A percentile compares a stretch with the other conserved stretches of the same genome.
These are phyloP conservation scores for Terrapene triunguis DNA, from an alignment of 2,113 vertebrate genomes.

Conservation along the genomic window DNA sequence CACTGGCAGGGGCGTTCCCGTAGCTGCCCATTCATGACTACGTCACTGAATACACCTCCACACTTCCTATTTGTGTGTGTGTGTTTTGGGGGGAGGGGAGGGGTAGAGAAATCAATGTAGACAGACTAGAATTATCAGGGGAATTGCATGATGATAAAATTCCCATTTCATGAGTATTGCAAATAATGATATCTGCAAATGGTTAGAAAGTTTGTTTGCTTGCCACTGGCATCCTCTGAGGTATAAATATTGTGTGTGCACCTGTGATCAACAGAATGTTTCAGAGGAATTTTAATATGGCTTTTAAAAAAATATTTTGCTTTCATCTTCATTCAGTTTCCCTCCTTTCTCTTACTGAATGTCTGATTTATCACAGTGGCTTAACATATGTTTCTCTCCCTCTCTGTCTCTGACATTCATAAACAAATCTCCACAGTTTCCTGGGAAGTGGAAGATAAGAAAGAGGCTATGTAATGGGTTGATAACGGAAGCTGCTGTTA, in stretches of 20 bases:
- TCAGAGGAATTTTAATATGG: rapidly evolving
- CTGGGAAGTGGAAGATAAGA: not conserved
- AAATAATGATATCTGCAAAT: not conserved
- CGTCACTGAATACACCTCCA: not conserved
- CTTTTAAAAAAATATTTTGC: rapidly evolving
- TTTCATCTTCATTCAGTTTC: not conserved
- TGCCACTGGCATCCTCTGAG: not conserved
- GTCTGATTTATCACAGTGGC: not conserved
- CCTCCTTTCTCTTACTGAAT: not conserved
- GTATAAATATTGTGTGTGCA: not conserved
- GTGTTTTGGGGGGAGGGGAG: rapidly evolving
- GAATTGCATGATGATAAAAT: not conserved
- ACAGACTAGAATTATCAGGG: not conserved
- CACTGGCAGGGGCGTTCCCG: not conserved
- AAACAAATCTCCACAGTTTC: not conserved
- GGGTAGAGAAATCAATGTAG: not conserved
- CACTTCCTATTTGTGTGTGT: not conserved
- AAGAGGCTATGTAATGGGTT: not conserved
- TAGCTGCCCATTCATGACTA: not conserved
- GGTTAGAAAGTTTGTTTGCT: not conserved
- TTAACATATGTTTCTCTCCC: not conserved
- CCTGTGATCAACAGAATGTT: not conserved
- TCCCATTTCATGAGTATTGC: not conserved
- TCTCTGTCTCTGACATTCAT: not conserved
- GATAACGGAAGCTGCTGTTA: not conserved